These are phyloP conservation scores for Menidia beryllina DNA, from an alignment of 2,113 vertebrate genomes.

Conservation along the genomic window DNA sequence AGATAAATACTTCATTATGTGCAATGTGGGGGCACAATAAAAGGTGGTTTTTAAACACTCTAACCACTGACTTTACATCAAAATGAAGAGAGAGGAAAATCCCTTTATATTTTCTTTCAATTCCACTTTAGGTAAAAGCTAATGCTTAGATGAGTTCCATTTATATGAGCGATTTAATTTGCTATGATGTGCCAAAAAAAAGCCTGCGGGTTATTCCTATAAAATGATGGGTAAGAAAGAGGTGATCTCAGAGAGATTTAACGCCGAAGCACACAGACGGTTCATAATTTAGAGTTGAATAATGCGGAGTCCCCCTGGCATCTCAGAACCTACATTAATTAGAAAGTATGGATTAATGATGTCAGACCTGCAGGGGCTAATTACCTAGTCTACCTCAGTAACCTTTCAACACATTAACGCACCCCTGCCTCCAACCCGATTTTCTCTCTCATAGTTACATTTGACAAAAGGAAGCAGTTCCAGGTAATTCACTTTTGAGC, in stretches of 20 bases:
- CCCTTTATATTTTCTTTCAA: constrained; percentile 2
- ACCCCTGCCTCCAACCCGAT: constrained; percentile 48
- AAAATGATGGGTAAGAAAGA: constrained; percentile 62
- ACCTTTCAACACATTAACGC: constrained; percentile 79
- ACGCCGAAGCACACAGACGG: constrained; percentile 40
- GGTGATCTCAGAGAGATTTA: constrained; percentile 60
- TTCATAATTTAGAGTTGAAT: constrained; percentile 77
- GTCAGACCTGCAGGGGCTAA: constrained; percentile 80
- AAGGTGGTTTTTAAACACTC: constrained; percentile 38
- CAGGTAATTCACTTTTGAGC: constrained; percentile 27
- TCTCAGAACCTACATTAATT: constrained; percentile 76
- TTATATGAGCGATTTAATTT: constrained; percentile 74
- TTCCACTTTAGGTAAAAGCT: constrained; percentile 27
- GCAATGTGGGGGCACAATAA: constrained; percentile 80
- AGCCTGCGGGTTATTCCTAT: constrained; percentile 51
- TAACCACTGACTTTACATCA: constrained; percentile 18
- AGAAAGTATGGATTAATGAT: constrained; percentile 83
- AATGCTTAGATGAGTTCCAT: constrained; percentile 32
- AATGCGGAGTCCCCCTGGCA: constrained; percentile 75
- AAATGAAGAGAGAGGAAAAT: constrained; percentile 8
- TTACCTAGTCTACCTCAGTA: constrained; percentile 80
- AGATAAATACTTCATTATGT: constrained; percentile 81
- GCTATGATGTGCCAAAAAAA: constrained; percentile 66
- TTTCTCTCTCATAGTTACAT: constrained; percentile 36
- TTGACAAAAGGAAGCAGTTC: constrained; percentile 59